Percentiles rank a stretch among this genome's conserved stretches.
These are phyloP conservation scores for Apistogramma diplotaenia DNA, from an alignment of 2,113 vertebrate genomes.

Conservation along the genomic window DNA sequence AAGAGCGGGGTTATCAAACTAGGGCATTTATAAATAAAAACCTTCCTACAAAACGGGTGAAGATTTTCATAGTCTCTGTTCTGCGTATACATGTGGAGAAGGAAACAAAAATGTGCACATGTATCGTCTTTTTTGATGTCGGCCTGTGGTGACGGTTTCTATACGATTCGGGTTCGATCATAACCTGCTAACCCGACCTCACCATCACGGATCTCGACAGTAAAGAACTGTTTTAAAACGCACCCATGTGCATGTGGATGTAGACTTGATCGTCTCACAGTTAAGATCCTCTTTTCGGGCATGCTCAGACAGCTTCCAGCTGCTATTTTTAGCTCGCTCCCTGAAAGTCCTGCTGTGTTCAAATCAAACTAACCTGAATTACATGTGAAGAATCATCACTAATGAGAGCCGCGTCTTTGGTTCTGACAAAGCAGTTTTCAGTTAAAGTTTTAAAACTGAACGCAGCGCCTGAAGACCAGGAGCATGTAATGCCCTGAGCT, in stretches of 20 bases:
- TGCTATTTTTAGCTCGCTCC: background rate
- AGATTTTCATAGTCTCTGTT: fast-evolving
- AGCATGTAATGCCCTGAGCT: background rate
- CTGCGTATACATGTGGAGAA: fast-evolving
- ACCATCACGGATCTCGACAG: background rate
- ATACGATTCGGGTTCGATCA: fast-evolving
- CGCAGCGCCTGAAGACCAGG: background rate
- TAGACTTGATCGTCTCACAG: background rate
- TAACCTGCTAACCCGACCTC: fast-evolving
- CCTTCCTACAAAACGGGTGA: background rate
- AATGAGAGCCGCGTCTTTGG: background rate
- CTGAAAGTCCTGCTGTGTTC: background rate
- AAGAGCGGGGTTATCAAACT: background rate
- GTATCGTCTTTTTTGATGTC: background rate
- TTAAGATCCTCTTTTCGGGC: background rate
- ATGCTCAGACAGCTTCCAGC: background rate
- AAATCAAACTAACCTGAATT: background rate
- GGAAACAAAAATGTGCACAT: background rate
- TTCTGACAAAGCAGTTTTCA: background rate
- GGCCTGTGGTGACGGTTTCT: fast-evolving
- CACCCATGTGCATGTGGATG: too few species aligned
- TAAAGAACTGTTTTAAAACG: background rate
- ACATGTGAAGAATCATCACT: fast-evolving
- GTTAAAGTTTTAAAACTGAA: background rate
- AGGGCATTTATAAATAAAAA: background rate